Evolutionary conservation across 2,797 vertebrate species (phyloP).

Genomic region (Thripadectes ignobilis): DNA sequence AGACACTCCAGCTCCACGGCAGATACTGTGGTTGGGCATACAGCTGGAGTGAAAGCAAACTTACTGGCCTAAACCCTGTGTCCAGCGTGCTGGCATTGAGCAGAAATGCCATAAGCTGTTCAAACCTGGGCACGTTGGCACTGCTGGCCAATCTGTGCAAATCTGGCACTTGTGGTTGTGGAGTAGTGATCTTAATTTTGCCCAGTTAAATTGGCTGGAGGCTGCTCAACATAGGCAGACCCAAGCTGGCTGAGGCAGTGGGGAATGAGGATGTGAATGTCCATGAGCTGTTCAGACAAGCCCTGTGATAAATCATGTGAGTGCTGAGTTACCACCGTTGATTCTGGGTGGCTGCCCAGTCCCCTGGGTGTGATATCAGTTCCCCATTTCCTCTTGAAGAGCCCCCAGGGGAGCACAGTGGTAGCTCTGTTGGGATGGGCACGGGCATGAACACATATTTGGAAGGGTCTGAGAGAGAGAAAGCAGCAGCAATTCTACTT

Average conservation of each 20-base stretch:
- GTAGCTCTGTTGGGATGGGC: background rate
- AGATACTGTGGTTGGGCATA: background rate
- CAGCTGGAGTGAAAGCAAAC: background rate
- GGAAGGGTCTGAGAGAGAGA: background rate
- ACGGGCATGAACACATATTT: accelerated
- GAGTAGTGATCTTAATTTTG: background rate
- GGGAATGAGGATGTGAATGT: background rate
- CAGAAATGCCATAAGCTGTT: background rate
- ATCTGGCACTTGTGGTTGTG: background rate
- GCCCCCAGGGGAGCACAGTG: background rate
- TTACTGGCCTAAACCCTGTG: background rate
- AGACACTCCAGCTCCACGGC: accelerated
- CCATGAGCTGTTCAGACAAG: background rate
- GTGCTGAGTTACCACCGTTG: background rate
- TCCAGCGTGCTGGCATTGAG: background rate
- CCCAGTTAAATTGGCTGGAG: background rate
- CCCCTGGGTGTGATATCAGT: accelerated
- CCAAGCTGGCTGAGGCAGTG: background rate
- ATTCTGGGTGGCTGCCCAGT: background rate
- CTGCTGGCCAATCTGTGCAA: accelerated
- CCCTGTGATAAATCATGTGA: background rate
- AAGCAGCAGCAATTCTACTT: background rate
- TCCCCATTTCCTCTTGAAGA: background rate
- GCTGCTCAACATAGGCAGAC: background rate
- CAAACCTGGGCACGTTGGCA: accelerated